A percentile compares a stretch with the other conserved stretches of the same genome.
These are phyloP conservation scores for Catalaphyllia jardinei DNA, from an alignment of 64 coral and sea anemone genomes.

Conservation along the genomic window DNA sequence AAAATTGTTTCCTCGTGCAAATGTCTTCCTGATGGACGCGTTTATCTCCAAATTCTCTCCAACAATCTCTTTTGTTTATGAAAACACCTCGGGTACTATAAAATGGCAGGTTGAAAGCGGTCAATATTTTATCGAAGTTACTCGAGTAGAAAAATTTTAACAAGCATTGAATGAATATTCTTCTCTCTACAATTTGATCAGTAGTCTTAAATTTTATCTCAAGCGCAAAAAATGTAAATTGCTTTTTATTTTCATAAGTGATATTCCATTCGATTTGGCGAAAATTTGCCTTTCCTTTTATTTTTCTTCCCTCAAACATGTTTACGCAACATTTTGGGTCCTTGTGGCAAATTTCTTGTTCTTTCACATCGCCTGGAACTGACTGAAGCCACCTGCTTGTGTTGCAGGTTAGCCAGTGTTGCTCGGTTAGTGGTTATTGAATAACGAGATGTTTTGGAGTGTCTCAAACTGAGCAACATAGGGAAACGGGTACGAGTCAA, in stretches of 20 bases:
- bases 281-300: not conserved
- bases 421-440: not conserved
- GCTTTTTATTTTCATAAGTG: not conserved
- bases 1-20: not conserved
- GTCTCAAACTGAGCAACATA: too few relatives aligned
- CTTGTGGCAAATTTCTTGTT: not conserved
- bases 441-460: not conserved
- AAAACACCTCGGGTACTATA: not conserved
- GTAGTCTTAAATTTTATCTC: not conserved
- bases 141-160: conserved; percentile 5
- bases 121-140: conserved; percentile 7
- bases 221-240: not conserved
- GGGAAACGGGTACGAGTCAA: too few relatives aligned
- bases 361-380: not conserved
- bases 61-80: not conserved
- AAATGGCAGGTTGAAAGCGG: conserved; percentile 5
- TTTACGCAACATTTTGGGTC: not conserved
- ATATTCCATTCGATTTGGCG: not conserved
- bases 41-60: not conserved
- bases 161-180: not conserved
- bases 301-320: not conserved
- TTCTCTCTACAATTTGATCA: not conserved
- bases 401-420: not conserved
- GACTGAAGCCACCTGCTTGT: not conserved
- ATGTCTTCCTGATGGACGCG: not conserved